Percentiles rank a stretch among this genome's conserved stretches.
phyloP scores from a whole-genome alignment of 2,113 vertebrate genomes.

The Sminthopsis crassicaudata region DNA sequence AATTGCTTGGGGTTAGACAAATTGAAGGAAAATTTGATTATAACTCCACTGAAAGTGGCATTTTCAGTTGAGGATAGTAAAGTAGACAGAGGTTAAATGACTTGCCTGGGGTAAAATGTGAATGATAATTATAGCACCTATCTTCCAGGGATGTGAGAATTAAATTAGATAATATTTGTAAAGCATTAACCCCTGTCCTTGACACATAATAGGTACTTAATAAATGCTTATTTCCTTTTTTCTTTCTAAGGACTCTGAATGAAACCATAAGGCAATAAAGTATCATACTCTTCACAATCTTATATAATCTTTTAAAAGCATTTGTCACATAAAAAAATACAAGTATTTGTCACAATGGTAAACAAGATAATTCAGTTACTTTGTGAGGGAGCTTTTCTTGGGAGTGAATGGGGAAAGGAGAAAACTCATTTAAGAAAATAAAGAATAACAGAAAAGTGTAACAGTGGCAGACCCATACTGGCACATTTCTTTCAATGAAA shows the following conservation, averaged over 20 bases:
- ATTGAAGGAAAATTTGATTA: background rate
- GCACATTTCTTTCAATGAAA: background rate
- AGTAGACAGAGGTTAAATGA: background rate
- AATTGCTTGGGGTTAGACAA: background rate
- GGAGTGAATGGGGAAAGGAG: background rate
- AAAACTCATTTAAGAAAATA: background rate
- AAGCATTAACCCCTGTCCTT: background rate
- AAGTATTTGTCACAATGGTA: background rate
- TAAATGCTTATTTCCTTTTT: background rate
- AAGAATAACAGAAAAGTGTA: background rate
- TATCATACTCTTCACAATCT: background rate
- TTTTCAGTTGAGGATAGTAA: background rate
- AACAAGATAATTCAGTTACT: background rate
- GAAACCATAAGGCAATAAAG: background rate
- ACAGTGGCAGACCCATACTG: background rate
- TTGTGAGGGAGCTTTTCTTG: background rate
- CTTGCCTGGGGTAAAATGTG: background rate
- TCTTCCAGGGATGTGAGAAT: background rate
- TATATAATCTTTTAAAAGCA: background rate
- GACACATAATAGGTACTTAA: background rate
- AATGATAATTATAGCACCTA: background rate
- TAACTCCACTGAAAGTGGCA: background rate
- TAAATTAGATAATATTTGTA: background rate
- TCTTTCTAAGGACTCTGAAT: background rate
- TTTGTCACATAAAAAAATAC: background rate